Evolutionary conservation across 2,797 vertebrate genomes (phyloP).

Genomic region (Bucorvus abyssinicus): DNA sequence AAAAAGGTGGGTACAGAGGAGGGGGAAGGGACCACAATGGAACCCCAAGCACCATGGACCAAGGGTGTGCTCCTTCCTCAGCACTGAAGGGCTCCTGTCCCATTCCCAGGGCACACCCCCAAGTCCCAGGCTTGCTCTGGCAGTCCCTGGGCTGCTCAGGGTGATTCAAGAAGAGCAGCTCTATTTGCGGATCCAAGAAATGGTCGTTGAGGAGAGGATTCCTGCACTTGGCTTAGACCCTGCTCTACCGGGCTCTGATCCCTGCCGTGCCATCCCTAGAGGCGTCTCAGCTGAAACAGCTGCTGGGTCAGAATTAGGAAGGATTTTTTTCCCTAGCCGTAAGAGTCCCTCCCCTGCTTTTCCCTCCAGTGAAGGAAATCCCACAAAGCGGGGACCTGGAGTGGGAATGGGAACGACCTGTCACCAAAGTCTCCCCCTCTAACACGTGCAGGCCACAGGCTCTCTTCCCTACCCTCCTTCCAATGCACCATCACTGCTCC

Average conservation of each 20-base stretch:
- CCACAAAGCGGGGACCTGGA: neutral
- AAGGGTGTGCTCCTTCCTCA: neutral
- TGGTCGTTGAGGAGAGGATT: neutral
- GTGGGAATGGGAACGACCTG: neutral
- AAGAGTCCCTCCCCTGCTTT: neutral
- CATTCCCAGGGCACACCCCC: neutral
- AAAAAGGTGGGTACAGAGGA: neutral
- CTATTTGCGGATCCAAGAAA: neutral
- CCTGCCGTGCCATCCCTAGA: conserved; percentile 32
- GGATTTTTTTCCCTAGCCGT: conserved; percentile 40
- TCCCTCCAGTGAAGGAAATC: neutral
- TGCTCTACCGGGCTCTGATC: conserved; percentile 43
- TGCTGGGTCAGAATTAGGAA: conserved; percentile 61
- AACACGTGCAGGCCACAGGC: neutral
- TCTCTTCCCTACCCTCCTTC: neutral
- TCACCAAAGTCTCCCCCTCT: neutral
- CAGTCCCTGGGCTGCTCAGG: neutral
- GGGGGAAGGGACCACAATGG: neutral
- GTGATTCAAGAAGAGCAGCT: neutral
- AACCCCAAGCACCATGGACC: neutral
- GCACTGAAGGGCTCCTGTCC: neutral
- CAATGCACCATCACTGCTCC: neutral
- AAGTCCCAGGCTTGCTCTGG: neutral
- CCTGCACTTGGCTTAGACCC: neutral
- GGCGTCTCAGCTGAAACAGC: conserved; percentile 50